These are phyloP conservation scores for Marmota monax DNA, from an alignment of 2,113 vertebrate genomes.

Conservation along the genomic window DNA sequence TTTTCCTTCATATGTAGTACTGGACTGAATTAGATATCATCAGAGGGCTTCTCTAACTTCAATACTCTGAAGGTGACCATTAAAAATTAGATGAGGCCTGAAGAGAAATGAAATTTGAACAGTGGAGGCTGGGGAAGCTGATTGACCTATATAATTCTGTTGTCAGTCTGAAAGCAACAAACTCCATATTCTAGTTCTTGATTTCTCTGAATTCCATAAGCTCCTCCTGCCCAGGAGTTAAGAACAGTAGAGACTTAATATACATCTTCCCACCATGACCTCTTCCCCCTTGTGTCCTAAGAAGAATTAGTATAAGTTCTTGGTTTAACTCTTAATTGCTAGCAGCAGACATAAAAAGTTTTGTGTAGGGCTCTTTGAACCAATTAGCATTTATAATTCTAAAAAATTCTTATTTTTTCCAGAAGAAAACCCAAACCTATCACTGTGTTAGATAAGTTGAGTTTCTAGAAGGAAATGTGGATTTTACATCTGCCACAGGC, in stretches of 20 bases:
- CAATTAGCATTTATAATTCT: neutral
- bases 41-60: neutral
- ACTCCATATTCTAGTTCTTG: neutral
- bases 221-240: neutral
- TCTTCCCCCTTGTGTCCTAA: neutral
- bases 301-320: neutral
- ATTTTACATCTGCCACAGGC: neutral
- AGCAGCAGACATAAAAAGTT: neutral
- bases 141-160: neutral
- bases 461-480: neutral
- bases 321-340: neutral
- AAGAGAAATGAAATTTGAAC: neutral
- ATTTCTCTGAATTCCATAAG: slow-evolving; percentile 20
- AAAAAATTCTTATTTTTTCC: neutral
- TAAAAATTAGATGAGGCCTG: neutral
- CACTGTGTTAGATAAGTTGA: neutral
- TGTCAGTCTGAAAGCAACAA: neutral
- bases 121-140: neutral
- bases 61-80: neutral
- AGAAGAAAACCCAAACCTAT: slow-evolving; percentile 1
- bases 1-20: neutral
- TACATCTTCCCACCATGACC: neutral
- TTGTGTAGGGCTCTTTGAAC: neutral
- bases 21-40: neutral
- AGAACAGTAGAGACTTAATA: neutral